These are phyloP conservation scores for Neodiprion fabricii DNA, from an alignment of 1,140 invertebrate genomes.

Conservation along the genomic window DNA sequence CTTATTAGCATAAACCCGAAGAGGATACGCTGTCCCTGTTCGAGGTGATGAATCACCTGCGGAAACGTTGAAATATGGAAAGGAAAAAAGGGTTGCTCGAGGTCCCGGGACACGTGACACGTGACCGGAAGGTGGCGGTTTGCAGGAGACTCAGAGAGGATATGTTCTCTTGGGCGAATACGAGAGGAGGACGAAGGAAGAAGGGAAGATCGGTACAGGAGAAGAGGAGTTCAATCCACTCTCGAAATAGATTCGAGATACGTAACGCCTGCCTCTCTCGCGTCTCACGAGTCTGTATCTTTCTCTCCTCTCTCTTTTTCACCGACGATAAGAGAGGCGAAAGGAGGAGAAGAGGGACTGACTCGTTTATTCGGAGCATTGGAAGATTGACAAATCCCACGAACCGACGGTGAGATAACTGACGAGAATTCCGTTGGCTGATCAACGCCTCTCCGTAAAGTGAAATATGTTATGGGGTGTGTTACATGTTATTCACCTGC, in stretches of 20 bases:
- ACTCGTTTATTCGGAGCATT: neutral
- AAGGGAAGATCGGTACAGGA: no score
- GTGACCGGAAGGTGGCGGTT: neutral
- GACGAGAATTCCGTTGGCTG: neutral
- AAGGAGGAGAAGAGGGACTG: no score
- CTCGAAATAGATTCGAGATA: neutral
- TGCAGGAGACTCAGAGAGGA: no score
- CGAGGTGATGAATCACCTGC: neutral
- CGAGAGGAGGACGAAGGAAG: neutral
- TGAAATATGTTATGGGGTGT: neutral
- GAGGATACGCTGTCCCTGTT: neutral
- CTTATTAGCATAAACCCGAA: neutral
- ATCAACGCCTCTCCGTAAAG: neutral
- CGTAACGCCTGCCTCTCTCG: neutral
- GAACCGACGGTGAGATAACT: neutral
- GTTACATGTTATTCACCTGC: neutral
- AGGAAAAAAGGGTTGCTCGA: neutral
- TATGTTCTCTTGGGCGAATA: neutral
- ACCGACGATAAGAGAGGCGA: no score
- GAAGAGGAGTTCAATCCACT: no score
- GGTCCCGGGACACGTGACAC: neutral
- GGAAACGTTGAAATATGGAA: neutral
- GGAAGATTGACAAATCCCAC: conserved; percentile 10
- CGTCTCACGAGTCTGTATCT: no score
- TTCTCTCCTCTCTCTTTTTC: no score